Conservation (phyloP, 2,113 vertebrate species). For the Semicossyphus pulcher region DNA sequence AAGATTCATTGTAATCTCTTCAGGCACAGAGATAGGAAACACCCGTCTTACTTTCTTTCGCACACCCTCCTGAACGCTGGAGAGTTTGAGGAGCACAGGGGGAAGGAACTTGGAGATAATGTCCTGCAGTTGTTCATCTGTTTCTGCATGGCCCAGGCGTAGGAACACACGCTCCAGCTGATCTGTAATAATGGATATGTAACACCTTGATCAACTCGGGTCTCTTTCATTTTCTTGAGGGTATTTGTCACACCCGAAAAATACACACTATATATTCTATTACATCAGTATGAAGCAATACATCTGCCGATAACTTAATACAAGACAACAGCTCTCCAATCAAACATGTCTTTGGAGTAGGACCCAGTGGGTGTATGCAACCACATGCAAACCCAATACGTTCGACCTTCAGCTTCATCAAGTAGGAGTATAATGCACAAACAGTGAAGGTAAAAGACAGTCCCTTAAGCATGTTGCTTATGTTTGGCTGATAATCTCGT, state of each 20-base stretch:
- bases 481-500: slow-evolving; percentile 7
- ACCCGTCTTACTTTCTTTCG: slow-evolving; percentile 93
- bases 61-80: slow-evolving; percentile 97
- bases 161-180: slow-evolving; percentile 98
- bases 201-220: neutral
- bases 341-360: too few species aligned
- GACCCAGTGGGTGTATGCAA: slow-evolving; percentile 1
- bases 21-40: slow-evolving; percentile 7
- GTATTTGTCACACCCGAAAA: neutral
- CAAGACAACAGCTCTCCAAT: too few species aligned
- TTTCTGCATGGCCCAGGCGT: slow-evolving; percentile 97
- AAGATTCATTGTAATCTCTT: slow-evolving; percentile 5
- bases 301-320: neutral
- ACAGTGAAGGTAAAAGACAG: neutral
- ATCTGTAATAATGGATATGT: slow-evolving; percentile 82
- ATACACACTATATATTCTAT: neutral
- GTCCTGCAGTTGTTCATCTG: slow-evolving; percentile 96
- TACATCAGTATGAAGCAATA: neutral
- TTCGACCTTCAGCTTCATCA: slow-evolving; percentile 18
- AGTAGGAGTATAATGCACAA: neutral
- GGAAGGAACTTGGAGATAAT: slow-evolving; percentile 99
- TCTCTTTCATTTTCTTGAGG: neutral
- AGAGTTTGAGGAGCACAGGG: slow-evolving; percentile 97
- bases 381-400: neutral
- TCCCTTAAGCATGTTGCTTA: neutral